These are phyloP conservation scores for Poliocrania exsul DNA, from an alignment of 2,797 vertebrate species.

Conservation along the genomic window DNA sequence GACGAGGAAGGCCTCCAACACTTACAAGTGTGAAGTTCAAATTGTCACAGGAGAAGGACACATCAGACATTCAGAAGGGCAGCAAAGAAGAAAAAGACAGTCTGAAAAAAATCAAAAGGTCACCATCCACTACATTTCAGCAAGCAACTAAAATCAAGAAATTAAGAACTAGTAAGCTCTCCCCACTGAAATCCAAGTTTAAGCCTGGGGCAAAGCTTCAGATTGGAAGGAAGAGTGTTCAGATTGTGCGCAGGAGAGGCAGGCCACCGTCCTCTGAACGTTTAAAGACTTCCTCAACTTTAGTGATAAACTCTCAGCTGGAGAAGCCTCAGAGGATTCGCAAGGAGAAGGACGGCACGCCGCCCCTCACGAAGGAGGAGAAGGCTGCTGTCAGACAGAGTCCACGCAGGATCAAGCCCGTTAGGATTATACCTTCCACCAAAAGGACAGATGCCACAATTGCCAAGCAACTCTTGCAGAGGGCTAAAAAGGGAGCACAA, in stretches of 20 bases:
- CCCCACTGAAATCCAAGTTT: slow-evolving; percentile 91
- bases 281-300: slow-evolving; percentile 84
- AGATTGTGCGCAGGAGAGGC: slow-evolving; percentile 88
- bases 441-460: slow-evolving; percentile 96
- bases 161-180: slow-evolving; percentile 88
- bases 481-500: slow-evolving; percentile 92
- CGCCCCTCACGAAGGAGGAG: slow-evolving; percentile 72
- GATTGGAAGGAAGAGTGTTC: slow-evolving; percentile 84
- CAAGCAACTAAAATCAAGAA: slow-evolving; percentile 93
- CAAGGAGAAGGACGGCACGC: slow-evolving; percentile 81
- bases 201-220: slow-evolving; percentile 84
- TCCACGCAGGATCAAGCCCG: slow-evolving; percentile 92
- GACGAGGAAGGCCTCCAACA: slow-evolving; percentile 91
- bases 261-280: slow-evolving; percentile 92
- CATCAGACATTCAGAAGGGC: slow-evolving; percentile 76
- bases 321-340: slow-evolving; percentile 86
- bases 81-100: slow-evolving; percentile 82
- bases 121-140: slow-evolving; percentile 84
- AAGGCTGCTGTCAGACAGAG: slow-evolving; percentile 89
- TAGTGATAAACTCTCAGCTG: slow-evolving; percentile 80
- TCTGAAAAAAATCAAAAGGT: slow-evolving; percentile 86
- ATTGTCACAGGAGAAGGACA: slow-evolving; percentile 81
- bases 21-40: slow-evolving; percentile 80
- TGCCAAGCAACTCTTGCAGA: slow-evolving; percentile 95
- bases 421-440: slow-evolving; percentile 92